These are phyloP conservation scores for Zaprionus vittiger DNA, from an alignment of 1,140 invertebrate genomes.

Conservation along the genomic window DNA sequence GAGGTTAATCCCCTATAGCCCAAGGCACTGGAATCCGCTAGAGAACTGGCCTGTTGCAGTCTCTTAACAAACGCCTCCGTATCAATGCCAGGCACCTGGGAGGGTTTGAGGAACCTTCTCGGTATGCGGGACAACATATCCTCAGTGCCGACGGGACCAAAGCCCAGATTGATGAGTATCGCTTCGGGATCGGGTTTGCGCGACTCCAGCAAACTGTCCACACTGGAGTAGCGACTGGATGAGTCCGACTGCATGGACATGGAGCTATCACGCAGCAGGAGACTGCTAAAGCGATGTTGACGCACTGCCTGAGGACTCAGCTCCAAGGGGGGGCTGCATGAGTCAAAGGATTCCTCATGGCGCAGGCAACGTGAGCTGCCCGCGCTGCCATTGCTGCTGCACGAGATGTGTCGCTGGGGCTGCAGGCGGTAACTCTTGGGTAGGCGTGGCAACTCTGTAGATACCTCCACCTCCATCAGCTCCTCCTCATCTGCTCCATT, in stretches of 20 bases:
- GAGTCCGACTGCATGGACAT: constrained; percentile 88
- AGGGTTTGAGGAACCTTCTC: constrained; percentile 87
- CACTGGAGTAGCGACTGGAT: constrained; percentile 88
- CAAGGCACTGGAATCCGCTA: constrained; percentile 87
- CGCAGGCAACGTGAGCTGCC: constrained; percentile 50
- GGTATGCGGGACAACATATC: constrained; percentile 87
- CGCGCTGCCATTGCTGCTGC: constrained; percentile 17
- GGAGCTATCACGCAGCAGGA: constrained; percentile 85
- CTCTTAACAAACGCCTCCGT: constrained; percentile 87
- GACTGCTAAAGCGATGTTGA: constrained; percentile 59
- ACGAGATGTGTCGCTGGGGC: constrained; percentile 39
- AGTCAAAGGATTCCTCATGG: constrained; percentile 78
- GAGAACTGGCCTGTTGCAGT: constrained; percentile 86
- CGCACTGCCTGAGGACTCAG: constrained; percentile 64
- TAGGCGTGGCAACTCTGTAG: constrained; percentile 9
- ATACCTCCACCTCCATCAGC: neutral
- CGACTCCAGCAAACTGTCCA: constrained; percentile 89
- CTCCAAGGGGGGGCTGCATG: constrained; percentile 60
- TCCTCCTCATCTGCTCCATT: constrained; percentile 30
- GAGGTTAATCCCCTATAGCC: constrained; percentile 88
- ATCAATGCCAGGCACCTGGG: constrained; percentile 87
- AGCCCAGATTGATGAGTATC: constrained; percentile 88
- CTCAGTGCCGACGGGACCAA: constrained; percentile 85
- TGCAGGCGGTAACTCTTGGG: constrained; percentile 16
- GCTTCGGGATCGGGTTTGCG: constrained; percentile 89